A percentile compares a stretch with the other conserved stretches of the same genome.
Conservation (phyloP, 2,888 invertebrate genomes). For the Xestia xanthographa region DNA sequence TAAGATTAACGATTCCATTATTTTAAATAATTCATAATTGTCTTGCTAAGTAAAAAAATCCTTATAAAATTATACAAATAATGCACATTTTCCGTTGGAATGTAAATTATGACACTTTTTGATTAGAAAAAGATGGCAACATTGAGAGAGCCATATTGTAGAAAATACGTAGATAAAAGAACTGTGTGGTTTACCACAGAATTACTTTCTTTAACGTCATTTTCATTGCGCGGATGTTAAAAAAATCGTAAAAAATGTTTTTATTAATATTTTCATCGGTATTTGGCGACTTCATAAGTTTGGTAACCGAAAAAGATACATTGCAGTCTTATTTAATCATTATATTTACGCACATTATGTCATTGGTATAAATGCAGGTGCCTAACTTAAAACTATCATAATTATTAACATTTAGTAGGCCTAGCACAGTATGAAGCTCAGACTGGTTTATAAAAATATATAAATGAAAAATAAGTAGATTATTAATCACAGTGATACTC, state of each 20-base stretch:
- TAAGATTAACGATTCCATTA: constrained; percentile 28
- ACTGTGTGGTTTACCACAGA: not conserved
- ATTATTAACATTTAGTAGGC: constrained; percentile 54
- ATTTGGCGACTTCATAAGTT: constrained; percentile 36
- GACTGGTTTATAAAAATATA: constrained; percentile 30
- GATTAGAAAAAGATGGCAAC: constrained; percentile 26
- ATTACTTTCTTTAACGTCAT: not conserved
- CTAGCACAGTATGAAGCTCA: constrained; percentile 43
- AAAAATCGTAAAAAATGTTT: not conserved
- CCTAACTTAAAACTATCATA: constrained; percentile 25
- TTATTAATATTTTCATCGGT: not conserved
- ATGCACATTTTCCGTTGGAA: constrained; percentile 39
- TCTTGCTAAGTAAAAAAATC: constrained; percentile 33
- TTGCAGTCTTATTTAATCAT: constrained; percentile 52
- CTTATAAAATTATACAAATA: constrained; percentile 40
- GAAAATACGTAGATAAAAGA: constrained; percentile 1
- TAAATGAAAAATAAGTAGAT: constrained; percentile 6
- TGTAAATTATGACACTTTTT: constrained; percentile 42
- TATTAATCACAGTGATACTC: constrained; percentile 8
- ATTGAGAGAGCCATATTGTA: constrained; percentile 41
- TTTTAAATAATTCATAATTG: constrained; percentile 29
- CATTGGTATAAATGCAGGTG: constrained; percentile 49
- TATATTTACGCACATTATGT: constrained; percentile 38
- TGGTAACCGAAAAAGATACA: constrained; percentile 20
- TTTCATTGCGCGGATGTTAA: not conserved